Base-by-base conservation (phyloP, 2,113 vertebrate genomes). In the Entelurus aequoreus region DNA sequence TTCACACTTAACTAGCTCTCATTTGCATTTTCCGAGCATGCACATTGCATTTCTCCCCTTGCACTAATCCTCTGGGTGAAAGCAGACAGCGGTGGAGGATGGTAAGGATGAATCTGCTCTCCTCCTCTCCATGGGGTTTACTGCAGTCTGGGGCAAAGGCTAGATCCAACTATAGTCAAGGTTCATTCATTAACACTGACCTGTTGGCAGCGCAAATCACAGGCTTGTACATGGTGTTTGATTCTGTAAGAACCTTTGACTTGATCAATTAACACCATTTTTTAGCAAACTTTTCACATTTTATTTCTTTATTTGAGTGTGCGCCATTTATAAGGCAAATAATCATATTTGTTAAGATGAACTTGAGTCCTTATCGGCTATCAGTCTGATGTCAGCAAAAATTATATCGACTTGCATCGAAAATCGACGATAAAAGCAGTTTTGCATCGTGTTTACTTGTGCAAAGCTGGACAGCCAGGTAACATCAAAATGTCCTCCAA, bases 1-100 rank as follows among this genome's bases (percentile, higher is more conserved):
- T 92, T 93, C 91, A 93, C 90, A 92, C 90, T 92, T 92, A 92
- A 93, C 89, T 92, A 93, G 90, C 89, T 89, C 90, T 86, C 74
- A 88, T 92, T 90, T 90, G 87, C 89, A 91, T 91, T 91, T 88
- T 77, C 84, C 75, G 46, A 88, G 81, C 79, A 74, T 68, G 79
- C 78, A 84, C 73, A 69, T 80, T 76, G 83, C 81, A 83, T 84
- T 70, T 75, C 66, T 84, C 88, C 86, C 83, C 67, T 74, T 81
- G 86, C 85, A 89, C 83, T 90, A 89, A 91, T 91, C 88, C 85
- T 86, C 77, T 48, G 80, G 83, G 85, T 53, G 76, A 78, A 80
- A 54, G 83, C 70, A 87, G 72, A 84, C 76, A 66, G 74, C 67
- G 79, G 77, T 80, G 70, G 63, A 57, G 79, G 74, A 77, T 70